Evolutionary conservation across 1,140 invertebrate genomes (phyloP).

Genomic region (Heliconius hermathena): DNA sequence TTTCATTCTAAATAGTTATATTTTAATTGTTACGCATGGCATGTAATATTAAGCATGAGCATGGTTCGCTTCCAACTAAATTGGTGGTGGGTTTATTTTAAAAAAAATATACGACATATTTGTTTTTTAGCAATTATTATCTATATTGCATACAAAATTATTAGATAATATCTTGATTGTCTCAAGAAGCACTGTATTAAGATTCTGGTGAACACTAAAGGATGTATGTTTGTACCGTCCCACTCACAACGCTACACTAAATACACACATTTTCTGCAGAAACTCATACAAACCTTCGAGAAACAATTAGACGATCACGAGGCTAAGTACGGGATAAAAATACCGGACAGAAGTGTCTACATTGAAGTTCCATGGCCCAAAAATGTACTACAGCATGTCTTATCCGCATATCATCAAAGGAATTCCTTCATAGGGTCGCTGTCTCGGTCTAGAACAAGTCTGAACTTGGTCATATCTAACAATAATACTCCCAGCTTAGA

Average conservation of each 20-base stretch:
- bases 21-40: conserved; percentile 31
- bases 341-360: conserved; percentile 69
- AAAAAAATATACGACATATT: background rate
- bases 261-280: conserved; percentile 60
- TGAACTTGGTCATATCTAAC: conserved; percentile 61
- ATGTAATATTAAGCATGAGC: conserved; percentile 28
- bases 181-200: background rate
- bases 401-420: conserved; percentile 75
- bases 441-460: conserved; percentile 80
- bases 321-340: conserved; percentile 73
- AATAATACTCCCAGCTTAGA: conserved; percentile 58
- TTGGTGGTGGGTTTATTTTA: conserved; percentile 39
- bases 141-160: background rate
- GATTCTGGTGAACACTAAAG: conserved; percentile 21
- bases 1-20: conserved; percentile 16
- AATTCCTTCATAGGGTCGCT: conserved; percentile 80
- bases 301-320: conserved; percentile 80
- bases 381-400: conserved; percentile 77
- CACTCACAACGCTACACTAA: conserved; percentile 42
- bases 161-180: background rate
- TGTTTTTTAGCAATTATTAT: background rate
- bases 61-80: conserved; percentile 28
- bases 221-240: conserved; percentile 60
- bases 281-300: conserved; percentile 63
- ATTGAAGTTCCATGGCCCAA: conserved; percentile 77